These are phyloP conservation scores for Eupelmus urozonus DNA, from an alignment of 2,888 invertebrate genomes.

Conservation along the genomic window DNA sequence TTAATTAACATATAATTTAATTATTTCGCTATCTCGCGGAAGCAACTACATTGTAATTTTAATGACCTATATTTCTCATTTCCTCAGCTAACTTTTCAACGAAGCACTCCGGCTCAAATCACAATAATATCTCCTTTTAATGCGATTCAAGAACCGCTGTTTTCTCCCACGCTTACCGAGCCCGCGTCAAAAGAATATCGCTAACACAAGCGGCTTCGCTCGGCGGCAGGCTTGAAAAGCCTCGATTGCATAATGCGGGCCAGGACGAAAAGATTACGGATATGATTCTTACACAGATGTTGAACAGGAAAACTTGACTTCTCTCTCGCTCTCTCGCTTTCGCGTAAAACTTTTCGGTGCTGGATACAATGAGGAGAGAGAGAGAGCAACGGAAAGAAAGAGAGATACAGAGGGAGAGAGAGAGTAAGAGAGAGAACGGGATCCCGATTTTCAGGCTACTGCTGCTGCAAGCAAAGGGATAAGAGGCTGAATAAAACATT, in stretches of 20 bases:
- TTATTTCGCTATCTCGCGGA: no score
- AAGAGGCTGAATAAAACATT: slow-evolving; percentile 59
- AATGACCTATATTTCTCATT: no score
- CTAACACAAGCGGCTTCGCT: background rate
- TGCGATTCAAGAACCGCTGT: background rate
- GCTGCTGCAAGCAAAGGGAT: slow-evolving; percentile 42
- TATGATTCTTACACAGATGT: slow-evolving; percentile 49
- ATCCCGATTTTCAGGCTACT: slow-evolving; percentile 13
- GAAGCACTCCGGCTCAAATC: no score
- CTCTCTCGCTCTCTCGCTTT: background rate
- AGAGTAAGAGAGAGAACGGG: no score
- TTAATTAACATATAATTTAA: no score
- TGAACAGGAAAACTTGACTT: slow-evolving; percentile 51
- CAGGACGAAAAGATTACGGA: slow-evolving; percentile 47
- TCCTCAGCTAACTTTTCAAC: no score
- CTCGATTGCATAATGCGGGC: slow-evolving; percentile 39
- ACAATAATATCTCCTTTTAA: background rate
- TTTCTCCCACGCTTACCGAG: background rate
- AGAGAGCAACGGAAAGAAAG: no score
- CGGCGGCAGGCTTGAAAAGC: slow-evolving; percentile 3
- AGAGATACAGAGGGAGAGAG: slow-evolving; percentile 21
- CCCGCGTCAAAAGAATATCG: slow-evolving; percentile 3
- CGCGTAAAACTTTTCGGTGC: slow-evolving; percentile 44
- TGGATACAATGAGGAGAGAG: slow-evolving; percentile 54
- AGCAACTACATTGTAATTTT: no score